Base-by-base conservation (phyloP, 1,140 invertebrate species). In the Eumeta japonica region DNA sequence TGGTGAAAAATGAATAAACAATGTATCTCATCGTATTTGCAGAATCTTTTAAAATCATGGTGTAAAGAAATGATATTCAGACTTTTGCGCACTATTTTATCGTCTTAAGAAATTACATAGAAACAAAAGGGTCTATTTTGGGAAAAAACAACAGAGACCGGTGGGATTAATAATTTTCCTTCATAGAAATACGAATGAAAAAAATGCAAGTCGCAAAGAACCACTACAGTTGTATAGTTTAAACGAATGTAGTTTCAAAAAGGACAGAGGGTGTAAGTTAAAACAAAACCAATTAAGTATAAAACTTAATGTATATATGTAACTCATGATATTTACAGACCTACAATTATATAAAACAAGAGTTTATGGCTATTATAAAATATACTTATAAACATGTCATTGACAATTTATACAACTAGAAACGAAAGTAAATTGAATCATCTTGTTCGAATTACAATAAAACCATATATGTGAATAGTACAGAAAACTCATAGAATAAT, bases 301-400 rank as follows among this genome's bases (percentile, higher is more conserved):
- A 74, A 74, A 74, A 74, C 66, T 74, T 74, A 74, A 74, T 70
- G 63, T 74, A 70, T 74, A 74, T n/a, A n/a, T n/a, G n/a, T n/a
- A n/a, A n/a, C 68, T 73, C 58, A 62, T 67, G 61, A 55, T 74
- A 74, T 74, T 74, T 74, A 74, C 68, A 74, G 56, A 62, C 62
- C 68, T 74, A 74, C 60, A 48, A 7, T 67, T 73, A 68, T 71
- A 74, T 67, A 71, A 74, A 74, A 71, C 66, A 74, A 74, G 63
- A 70, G 62, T 60, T 65, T 73, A 73, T 73, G 65, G 68, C 62
- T 73, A 73, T 66, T 51, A 67, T 64, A 61, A 68, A 50, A 50
- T 64, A 68, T 68, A 67, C 61, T 71, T 63, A 65, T 62, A 66
- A 70, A 70, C 58, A 65, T 63, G 64, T 73, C 61, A 65, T 71